Conservation (phyloP, 1,140 invertebrate species). For the Calosoma granatense region DNA sequence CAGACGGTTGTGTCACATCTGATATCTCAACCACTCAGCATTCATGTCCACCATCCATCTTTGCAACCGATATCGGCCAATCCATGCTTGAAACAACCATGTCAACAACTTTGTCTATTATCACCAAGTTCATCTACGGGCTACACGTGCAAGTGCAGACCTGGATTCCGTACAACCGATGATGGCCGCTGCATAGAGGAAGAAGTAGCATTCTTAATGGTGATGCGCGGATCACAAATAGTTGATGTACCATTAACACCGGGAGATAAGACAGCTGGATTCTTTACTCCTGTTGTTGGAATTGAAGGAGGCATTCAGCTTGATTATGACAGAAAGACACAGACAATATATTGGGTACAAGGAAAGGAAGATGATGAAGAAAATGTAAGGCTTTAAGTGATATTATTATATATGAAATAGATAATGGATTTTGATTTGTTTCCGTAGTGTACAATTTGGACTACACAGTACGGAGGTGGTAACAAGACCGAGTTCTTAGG, state of each 20-base stretch:
- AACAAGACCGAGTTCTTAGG: constrained; percentile 78
- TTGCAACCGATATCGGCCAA: constrained; percentile 80
- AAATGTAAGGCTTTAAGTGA: constrained; percentile 44
- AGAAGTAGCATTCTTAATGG: constrained; percentile 80
- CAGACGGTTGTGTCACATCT: constrained; percentile 89
- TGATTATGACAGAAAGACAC: constrained; percentile 81
- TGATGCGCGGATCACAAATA: constrained; percentile 82
- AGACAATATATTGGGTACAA: constrained; percentile 79
- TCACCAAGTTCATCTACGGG: constrained; percentile 59
- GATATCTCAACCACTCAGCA: constrained; percentile 87
- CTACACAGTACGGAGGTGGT: constrained; percentile 73
- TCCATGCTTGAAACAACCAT: constrained; percentile 69
- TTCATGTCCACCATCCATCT: constrained; percentile 88
- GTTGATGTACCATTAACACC: constrained; percentile 71
- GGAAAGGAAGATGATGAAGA: constrained; percentile 58
- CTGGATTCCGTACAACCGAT: constrained; percentile 62
- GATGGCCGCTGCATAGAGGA: constrained; percentile 73
- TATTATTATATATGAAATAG: constrained; percentile 7
- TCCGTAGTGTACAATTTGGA: constrained; percentile 73
- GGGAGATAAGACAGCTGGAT: constrained; percentile 61
- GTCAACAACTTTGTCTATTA: constrained; percentile 86
- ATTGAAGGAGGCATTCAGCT: constrained; percentile 80
- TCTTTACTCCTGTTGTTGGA: constrained; percentile 81
- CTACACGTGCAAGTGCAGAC: constrained; percentile 84
- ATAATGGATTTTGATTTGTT: constrained; percentile 14